Percentiles rank a stretch among this genome's conserved stretches.
phyloP scores from a whole-genome alignment of 2,113 vertebrate species.

The Archilochus colubris region DNA sequence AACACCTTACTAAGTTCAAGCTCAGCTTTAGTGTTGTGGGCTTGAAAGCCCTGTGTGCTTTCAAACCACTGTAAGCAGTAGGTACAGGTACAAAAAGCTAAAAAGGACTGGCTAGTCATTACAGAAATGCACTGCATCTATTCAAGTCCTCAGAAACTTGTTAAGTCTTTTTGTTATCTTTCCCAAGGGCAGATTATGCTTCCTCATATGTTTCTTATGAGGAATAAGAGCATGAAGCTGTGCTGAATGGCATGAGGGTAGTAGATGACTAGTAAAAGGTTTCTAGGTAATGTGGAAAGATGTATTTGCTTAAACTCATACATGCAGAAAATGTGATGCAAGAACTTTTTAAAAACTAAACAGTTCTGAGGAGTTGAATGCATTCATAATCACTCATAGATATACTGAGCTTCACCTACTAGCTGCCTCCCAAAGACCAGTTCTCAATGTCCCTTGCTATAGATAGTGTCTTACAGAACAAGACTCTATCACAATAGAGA shows the following conservation, averaged over 20 bases:
- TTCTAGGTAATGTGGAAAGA: not conserved
- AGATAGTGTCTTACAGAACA: not conserved
- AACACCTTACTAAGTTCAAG: not conserved
- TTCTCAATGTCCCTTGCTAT: accelerated
- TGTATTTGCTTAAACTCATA: not conserved
- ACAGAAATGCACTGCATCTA: not conserved
- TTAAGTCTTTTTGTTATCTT: not conserved
- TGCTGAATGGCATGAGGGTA: not conserved
- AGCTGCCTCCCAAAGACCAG: not conserved
- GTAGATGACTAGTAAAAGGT: accelerated
- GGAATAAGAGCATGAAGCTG: not conserved
- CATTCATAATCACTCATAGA: not conserved
- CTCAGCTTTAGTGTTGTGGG: not conserved
- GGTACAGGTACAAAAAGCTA: not conserved
- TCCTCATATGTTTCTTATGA: not conserved
- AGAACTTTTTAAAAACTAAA: not conserved
- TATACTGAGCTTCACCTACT: not conserved
- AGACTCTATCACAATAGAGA: not conserved
- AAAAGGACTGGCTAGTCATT: not conserved
- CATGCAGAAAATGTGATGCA: not conserved
- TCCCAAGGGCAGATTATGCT: not conserved
- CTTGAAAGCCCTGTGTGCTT: not conserved
- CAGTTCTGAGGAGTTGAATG: not conserved
- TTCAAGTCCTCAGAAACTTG: not conserved
- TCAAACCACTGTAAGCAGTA: not conserved